Evolutionary conservation across 2,113 vertebrate species (phyloP), one percentile per base, ranked within the genome.

Genomic region (Kryptolebias marmoratus): DNA sequence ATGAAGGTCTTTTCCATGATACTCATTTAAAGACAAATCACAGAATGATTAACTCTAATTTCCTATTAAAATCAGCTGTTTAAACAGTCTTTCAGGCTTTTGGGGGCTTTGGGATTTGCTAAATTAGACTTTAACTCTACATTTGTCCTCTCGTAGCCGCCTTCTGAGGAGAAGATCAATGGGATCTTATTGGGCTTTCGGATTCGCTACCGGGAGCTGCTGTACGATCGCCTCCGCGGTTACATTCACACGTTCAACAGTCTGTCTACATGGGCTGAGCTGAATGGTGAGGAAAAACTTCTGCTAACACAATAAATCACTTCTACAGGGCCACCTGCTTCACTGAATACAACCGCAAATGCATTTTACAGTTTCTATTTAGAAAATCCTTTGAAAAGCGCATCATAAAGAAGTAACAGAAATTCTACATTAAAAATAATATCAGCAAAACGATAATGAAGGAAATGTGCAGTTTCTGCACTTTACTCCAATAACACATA

Each of bases 171-270:
- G 90, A 97, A 95, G 86, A 95, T 99, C 85, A 98, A 99, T 0
- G 98, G 98, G 16, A 96, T 99, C 91, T 92, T 97, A 28, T 90
- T 99, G 82, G 98, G 98, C 0, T 98, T 96, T 85, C 94, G 95
- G 15, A 93, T 99, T 56, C 96, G 95, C 0, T 99, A 97, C 81
- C 94, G 98, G 0, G 97, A 99, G 88, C 94, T 99, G 75, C 82
- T 94, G 36, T 94, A 96, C 0, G 95, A 97, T 57, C 92, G 94
- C 1, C 93, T 96, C 45, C 87, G 95, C 2, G 92, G 94, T 64
- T 96, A 95, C 84, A 81, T 93, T 44, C 94, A 93, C 0, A 71
- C 93, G 55, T 64, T 94, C 75, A 89, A 88, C 91, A 93, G 87
- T 62, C 91, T 94, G 0, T 85, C 92, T 0, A 71, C 94, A 82